These are phyloP conservation scores for Tapera naevia DNA, from an alignment of 2,797 vertebrate genomes.

Conservation along the genomic window DNA sequence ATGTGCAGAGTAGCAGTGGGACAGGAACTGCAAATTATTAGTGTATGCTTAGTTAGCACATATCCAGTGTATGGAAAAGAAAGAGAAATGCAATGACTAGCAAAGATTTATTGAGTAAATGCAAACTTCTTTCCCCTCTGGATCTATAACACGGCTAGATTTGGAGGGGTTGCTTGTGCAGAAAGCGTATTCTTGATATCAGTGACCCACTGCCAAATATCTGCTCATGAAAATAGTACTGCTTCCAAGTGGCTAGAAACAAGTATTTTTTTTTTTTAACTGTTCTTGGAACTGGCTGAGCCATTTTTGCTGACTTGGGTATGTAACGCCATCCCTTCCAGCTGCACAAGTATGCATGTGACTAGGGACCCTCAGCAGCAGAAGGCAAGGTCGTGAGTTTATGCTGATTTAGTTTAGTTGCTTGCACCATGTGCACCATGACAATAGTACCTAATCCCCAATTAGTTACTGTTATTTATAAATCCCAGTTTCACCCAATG, in stretches of 20 bases:
- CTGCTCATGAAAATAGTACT: background rate
- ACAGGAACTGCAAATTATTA: constrained; percentile 3
- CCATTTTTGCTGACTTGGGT: constrained; percentile 43
- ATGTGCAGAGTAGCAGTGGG: background rate
- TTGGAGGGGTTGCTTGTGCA: background rate
- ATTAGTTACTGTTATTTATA: constrained; percentile 11
- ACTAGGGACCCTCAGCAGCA: background rate
- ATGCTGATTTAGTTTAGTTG: background rate
- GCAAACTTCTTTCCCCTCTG: too few species aligned
- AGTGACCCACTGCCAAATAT: background rate
- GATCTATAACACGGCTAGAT: background rate
- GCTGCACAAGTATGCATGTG: constrained; percentile 2
- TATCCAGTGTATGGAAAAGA: background rate
- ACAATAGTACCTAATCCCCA: background rate
- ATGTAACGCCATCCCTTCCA: constrained; percentile 1
- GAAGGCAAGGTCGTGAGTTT: background rate
- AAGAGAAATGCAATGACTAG: background rate
- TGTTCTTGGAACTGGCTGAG: constrained; percentile 26
- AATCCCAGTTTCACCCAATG: background rate
- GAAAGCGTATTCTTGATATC: background rate
- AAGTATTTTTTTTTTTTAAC: background rate
- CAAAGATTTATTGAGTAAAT: background rate
- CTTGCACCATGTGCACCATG: background rate
- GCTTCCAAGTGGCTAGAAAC: constrained; percentile 15
- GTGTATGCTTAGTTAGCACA: background rate